Conservation (phyloP, 2,113 vertebrate genomes). For the Orcinus orca region DNA sequence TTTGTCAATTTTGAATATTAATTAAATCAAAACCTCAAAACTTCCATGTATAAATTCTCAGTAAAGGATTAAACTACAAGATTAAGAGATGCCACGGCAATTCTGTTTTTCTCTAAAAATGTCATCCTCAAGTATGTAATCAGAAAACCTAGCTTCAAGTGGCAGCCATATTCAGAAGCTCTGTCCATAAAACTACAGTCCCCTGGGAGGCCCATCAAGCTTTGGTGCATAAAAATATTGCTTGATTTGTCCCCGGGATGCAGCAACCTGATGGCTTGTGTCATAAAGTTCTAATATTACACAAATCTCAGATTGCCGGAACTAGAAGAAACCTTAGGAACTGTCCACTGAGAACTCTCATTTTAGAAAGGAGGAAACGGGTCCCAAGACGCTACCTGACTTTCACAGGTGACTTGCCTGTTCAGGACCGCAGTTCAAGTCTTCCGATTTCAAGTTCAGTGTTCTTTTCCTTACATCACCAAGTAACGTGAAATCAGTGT, state of each 20-base stretch:
- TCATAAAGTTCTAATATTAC: not conserved
- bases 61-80: slow-evolving; percentile 6
- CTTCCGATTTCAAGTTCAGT: not conserved
- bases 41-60: not conserved
- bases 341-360: not conserved
- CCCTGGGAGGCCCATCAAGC: not conserved
- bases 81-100: not conserved
- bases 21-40: slow-evolving; percentile 7
- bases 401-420: not conserved
- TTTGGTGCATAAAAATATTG: not conserved
- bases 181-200: not conserved
- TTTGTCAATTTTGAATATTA: slow-evolving; percentile 8
- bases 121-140: not conserved
- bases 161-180: not conserved
- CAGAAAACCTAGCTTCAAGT: not conserved
- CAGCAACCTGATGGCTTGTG: not conserved
- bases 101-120: not conserved
- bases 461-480: not conserved
- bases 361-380: not conserved
- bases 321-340: not conserved
- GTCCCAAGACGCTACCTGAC: not conserved
- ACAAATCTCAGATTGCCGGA: not conserved
- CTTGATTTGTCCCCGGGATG: not conserved
- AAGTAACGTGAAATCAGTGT: not conserved
- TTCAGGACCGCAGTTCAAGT: not conserved